Base-by-base conservation (phyloP, 2,113 vertebrate species). In the Lota lota region DNA sequence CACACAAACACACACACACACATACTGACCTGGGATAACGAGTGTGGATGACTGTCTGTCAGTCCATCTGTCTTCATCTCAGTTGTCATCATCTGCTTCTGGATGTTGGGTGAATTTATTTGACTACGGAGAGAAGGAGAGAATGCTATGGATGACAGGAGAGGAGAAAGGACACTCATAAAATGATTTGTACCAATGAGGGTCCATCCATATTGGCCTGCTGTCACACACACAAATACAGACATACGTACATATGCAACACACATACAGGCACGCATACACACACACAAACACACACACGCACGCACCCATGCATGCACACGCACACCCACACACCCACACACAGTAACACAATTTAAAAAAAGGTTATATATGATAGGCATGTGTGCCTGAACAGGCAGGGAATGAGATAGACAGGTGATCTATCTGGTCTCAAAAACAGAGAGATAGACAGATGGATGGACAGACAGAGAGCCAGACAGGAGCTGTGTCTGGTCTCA, bases 51-150 rank as follows among this genome's bases (percentile, higher is more conserved):
- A 82, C 93, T 93, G 76, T 97, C 94, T 0, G 79, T 88, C 81
- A 93, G 82, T 58, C 84, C 93, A 63, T 98, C 94, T 85, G 93
- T 95, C 90, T 95, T 96, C 82, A 95, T 94, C 84, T 98, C 95
- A 76, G 91, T 50, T 12, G 94, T 91, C 65, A 95, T 91, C 63
- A 88, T 94, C 85, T 95, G 95, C 87, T 96, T 97, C 86, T 85
- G 89, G 78, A 96, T 87, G 81, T 93, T 94, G 67, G 95, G 93
- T 84, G 94, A 94, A 75, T 95, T 98, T 86, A 95, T 92, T 77
- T 97, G 93, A 90, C 97, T 99, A 87, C 11, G 83, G 74, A 78
- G 1, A 75, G 22, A 78, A 60, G 62, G 70, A 80, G 22, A 73
- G 11, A n/a, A 20, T 61, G 28, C 28, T 28, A 61, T 15, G 51